Evolutionary conservation across 2,888 invertebrate genomes (phyloP).

Genomic region (Stegana nigrithorax): DNA sequence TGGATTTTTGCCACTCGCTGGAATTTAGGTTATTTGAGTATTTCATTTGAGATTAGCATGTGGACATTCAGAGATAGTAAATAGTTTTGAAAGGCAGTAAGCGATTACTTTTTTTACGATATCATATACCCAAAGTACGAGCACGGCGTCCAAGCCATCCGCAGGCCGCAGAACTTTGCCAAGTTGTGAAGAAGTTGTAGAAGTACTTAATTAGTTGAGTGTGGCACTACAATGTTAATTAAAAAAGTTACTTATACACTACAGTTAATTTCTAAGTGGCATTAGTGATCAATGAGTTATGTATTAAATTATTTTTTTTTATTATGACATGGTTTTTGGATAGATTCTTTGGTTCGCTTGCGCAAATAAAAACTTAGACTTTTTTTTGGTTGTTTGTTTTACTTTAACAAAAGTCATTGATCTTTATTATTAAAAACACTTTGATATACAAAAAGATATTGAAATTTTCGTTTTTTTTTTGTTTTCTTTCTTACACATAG

Average conservation of each 20-base stretch:
- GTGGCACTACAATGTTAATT: background rate
- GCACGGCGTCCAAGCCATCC: background rate
- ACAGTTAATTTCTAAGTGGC: background rate
- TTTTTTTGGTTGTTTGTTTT: conserved; percentile 26
- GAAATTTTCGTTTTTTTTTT: conserved; percentile 23
- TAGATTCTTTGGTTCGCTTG: conserved; percentile 16
- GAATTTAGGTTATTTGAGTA: background rate
- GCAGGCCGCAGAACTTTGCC: background rate
- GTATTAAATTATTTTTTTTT: conserved; percentile 29
- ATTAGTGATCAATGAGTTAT: conserved; percentile 57
- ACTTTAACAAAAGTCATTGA: conserved; percentile 64
- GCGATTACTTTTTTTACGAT: too few species aligned
- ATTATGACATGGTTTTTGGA: background rate
- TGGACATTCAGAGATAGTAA: background rate
- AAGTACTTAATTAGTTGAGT: too few species aligned
- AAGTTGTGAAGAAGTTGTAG: background rate
- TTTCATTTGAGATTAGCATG: background rate
- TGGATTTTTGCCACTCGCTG: background rate
- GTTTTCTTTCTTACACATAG: conserved; percentile 2
- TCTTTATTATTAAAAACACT: conserved; percentile 60
- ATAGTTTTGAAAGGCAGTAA: background rate
- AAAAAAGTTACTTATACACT: background rate
- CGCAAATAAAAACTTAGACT: conserved; percentile 35
- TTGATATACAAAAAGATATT: conserved; percentile 50
- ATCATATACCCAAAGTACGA: too few species aligned